Evolutionary conservation across 2,797 vertebrate species (phyloP).

Genomic region (Glyptemys insculpta): DNA sequence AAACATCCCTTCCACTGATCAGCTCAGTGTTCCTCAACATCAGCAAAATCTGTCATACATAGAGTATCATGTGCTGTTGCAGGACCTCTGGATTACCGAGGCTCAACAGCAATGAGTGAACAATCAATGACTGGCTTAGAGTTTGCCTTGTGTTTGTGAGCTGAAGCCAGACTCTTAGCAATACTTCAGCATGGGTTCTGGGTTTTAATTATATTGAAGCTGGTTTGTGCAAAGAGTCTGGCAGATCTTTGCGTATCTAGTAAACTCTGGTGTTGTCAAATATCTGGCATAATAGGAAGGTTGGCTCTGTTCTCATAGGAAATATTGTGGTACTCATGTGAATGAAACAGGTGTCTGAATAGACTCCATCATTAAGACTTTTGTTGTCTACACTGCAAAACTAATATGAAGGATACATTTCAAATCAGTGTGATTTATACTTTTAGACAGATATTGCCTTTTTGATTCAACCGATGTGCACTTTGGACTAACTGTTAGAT

Average conservation of each 20-base stretch:
- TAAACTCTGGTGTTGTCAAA: fast-evolving
- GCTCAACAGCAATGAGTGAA: neutral
- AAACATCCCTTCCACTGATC: neutral
- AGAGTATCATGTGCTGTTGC: neutral
- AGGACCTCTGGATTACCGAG: neutral
- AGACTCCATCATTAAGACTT: fast-evolving
- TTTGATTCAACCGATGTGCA: neutral
- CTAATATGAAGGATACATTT: neutral
- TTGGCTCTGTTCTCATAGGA: neutral
- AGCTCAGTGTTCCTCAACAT: neutral
- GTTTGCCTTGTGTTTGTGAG: neutral
- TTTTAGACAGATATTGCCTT: neutral
- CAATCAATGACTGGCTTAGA: neutral
- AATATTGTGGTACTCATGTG: fast-evolving
- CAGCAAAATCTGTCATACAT: neutral
- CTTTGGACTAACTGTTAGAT: neutral
- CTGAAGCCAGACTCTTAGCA: neutral
- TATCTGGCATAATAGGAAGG: fast-evolving
- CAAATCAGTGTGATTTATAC: neutral
- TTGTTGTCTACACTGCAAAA: fast-evolving
- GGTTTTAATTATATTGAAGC: neutral
- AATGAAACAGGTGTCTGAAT: neutral
- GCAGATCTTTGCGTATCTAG: fast-evolving
- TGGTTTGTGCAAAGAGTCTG: fast-evolving
- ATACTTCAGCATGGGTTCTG: fast-evolving